Percentiles rank a stretch among this genome's conserved stretches.
These are phyloP conservation scores for Tetranychus truncatus DNA, from an alignment of 2,888 invertebrate species.

Conservation along the genomic window DNA sequence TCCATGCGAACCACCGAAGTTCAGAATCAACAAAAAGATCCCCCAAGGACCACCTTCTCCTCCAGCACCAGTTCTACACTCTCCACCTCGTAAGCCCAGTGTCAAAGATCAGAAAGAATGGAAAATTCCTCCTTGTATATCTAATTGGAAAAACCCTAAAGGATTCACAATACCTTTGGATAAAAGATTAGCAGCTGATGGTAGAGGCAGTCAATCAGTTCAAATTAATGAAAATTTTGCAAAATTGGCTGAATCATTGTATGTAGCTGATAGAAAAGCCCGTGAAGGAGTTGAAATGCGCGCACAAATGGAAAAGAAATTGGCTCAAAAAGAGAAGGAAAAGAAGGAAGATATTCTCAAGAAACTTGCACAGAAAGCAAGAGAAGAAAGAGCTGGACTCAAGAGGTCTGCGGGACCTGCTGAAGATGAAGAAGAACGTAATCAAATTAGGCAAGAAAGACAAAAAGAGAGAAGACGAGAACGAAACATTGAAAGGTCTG, in stretches of 20 bases:
- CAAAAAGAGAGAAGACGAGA: slow-evolving; percentile 81
- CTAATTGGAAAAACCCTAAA: slow-evolving; percentile 99
- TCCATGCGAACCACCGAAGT: slow-evolving; percentile 96
- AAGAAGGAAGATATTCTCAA: slow-evolving; percentile 87
- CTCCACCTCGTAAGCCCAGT: slow-evolving; percentile 87
- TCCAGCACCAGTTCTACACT: slow-evolving; percentile 94
- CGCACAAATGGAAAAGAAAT: slow-evolving; percentile 80
- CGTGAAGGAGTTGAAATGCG: slow-evolving; percentile 91
- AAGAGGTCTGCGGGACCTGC: slow-evolving; percentile 35
- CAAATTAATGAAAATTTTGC: slow-evolving; percentile 99
- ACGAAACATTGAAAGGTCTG: slow-evolving; percentile 73
- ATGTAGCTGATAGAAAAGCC: slow-evolving; percentile 91
- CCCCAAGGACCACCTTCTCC: slow-evolving; percentile 96
- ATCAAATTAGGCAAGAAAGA: slow-evolving; percentile 65
- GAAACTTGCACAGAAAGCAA: slow-evolving; percentile 76
- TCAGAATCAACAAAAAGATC: slow-evolving; percentile 92
- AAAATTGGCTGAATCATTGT: slow-evolving; percentile 87
- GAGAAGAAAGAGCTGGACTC: slow-evolving; percentile 80
- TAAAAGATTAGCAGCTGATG: slow-evolving; percentile 93
- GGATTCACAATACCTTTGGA: slow-evolving; percentile 89
- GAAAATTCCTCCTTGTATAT: slow-evolving; percentile 97
- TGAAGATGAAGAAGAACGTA: slow-evolving; percentile 59
- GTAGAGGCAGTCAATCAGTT: slow-evolving; percentile 82
- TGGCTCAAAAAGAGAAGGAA: slow-evolving; percentile 94
- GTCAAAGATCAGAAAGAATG: slow-evolving; percentile 98